phyloP scores from a whole-genome alignment of 2,113 vertebrate genomes.

The Odocoileus hemionus region DNA sequence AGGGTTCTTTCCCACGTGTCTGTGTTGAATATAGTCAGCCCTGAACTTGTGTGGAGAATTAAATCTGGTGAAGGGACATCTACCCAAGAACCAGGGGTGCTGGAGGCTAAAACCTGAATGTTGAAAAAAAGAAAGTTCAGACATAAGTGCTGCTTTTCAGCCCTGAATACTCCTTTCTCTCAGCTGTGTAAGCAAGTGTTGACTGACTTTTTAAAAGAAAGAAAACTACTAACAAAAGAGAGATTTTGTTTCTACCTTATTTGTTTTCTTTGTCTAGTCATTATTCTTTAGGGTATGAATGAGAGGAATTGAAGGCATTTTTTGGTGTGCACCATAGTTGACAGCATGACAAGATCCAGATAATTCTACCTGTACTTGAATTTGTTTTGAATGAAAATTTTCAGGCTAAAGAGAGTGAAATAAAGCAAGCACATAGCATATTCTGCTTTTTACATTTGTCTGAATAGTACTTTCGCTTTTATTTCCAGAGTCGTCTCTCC shows the following conservation, averaged over 20 bases:
- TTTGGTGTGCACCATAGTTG: not conserved
- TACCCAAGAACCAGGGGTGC: not conserved
- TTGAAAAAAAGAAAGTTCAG: not conserved
- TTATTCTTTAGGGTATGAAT: not conserved
- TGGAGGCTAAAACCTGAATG: not conserved
- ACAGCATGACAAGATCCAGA: not conserved
- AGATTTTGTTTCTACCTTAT: not conserved
- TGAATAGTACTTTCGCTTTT: conserved; percentile 2
- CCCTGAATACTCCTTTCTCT: not conserved
- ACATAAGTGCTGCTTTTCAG: not conserved
- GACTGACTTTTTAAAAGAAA: not conserved
- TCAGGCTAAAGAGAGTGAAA: not conserved
- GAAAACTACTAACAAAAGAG: not conserved
- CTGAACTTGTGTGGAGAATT: not conserved
- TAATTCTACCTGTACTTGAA: not conserved
- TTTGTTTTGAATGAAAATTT: not conserved
- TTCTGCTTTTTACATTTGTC: not conserved
- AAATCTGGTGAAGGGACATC: not conserved
- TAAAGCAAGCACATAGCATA: not conserved
- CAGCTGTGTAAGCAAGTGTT: conserved; percentile 9
- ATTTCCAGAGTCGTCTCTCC: not conserved
- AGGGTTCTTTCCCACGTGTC: not conserved
- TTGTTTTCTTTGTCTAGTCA: not conserved
- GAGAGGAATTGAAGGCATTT: not conserved
- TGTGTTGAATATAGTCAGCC: not conserved